Evolutionary conservation across 2,113 vertebrate species (phyloP), one percentile per base, ranked within the genome.

Genomic region (Lagenorhynchus albirostris): DNA sequence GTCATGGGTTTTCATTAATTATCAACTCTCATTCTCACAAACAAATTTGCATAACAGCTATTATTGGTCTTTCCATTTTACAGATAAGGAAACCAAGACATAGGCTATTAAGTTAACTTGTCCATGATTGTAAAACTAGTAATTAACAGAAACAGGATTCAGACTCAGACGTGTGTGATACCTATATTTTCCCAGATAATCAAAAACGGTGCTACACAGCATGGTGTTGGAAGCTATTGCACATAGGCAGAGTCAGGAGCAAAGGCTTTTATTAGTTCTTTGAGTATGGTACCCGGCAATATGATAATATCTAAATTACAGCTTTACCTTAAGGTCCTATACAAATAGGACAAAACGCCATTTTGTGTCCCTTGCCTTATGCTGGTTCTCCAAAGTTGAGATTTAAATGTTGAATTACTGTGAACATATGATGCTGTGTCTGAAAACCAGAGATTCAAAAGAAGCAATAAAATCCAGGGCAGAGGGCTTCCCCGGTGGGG

Each of bases 381-480:
- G 6, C 0, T 97, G 2, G 15, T 83, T 87, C 55, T 58, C 26
- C 44, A 10, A 89, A 84, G 60, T 36, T 76, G 20, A 60, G 15
- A 94, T 83, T 82, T 86, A 17, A 60, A 1, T 81, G 4, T 79
- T 86, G 86, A 94, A 91, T 95, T 63, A 84, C 4, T 31, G 10
- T 63, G 20, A 71, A 8, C 3, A 25, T 82, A 18, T 96, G 68
- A 44, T 29, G 1, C 0, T 79, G 1, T 65, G n/a, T 47, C n/a
- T 88, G 85, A 93, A 86, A 96, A 95, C 0, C 5, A 81, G 6
- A 41, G 4, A 26, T 29, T 67, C 21, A 80, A 94, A 92, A 71
- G 41, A 23, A 70, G 6, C 18, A 25, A 60, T 33, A 79, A 95
- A 89, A 17, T 1, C 36, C 0, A 47, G 0, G 0, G 0, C 2